These are phyloP conservation scores for Polylopha cassiicola DNA, from an alignment of 2,888 invertebrate genomes.

Conservation along the genomic window DNA sequence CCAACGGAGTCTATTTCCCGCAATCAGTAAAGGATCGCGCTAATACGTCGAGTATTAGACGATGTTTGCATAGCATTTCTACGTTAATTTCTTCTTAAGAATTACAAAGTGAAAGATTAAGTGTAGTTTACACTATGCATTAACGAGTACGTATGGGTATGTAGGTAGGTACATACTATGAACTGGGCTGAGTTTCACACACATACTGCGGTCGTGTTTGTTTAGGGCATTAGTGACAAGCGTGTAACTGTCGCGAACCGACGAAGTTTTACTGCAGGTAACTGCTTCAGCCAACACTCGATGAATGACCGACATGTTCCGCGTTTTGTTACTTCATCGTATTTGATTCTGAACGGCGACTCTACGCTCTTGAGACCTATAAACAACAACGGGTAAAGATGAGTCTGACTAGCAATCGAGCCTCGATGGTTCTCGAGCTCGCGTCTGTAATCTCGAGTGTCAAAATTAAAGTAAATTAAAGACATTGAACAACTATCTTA, in stretches of 20 bases:
- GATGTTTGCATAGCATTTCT: constrained; percentile 55
- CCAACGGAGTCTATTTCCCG: constrained; percentile 37
- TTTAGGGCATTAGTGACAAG: constrained; percentile 49
- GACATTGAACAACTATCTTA: constrained; percentile 63
- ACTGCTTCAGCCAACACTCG: constrained; percentile 20
- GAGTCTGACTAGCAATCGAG: constrained; percentile 47
- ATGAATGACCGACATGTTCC: constrained; percentile 18
- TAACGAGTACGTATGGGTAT: constrained; percentile 41
- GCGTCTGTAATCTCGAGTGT: constrained; percentile 38
- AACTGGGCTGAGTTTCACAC: constrained; percentile 66
- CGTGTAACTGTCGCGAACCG: constrained; percentile 56
- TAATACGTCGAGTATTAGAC: constrained; percentile 46
- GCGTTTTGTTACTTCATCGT: constrained; percentile 21
- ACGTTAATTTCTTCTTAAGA: constrained; percentile 65
- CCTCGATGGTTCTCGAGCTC: constrained; percentile 45
- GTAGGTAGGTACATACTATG: constrained; percentile 58
- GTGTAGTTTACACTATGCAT: constrained; percentile 54
- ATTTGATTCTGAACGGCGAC: constrained; percentile 26
- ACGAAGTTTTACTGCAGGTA: constrained; percentile 29
- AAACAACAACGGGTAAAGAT: constrained; percentile 46
- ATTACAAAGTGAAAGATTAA: constrained; percentile 71
- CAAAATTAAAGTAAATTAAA: constrained; percentile 70
- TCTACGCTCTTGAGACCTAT: constrained; percentile 37
- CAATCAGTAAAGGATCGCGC: constrained; percentile 46
- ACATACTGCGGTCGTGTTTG: constrained; percentile 52